A percentile compares a stretch with the other conserved stretches of the same genome.
These are phyloP conservation scores for Datnioides undecimradiatus DNA, from an alignment of 2,113 vertebrate species.

Conservation along the genomic window DNA sequence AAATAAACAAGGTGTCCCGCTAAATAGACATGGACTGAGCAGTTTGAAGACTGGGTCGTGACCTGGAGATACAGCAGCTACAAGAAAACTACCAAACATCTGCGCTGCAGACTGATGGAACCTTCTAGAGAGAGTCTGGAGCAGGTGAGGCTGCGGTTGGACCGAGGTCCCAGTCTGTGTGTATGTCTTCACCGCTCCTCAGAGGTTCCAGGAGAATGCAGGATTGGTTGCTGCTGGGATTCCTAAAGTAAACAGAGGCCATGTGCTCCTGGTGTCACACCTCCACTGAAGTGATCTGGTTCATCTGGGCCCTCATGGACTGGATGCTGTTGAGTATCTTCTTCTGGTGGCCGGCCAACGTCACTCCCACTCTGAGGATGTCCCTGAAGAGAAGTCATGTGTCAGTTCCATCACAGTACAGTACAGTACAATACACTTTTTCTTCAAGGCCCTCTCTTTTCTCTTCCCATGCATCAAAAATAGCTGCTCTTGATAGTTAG, in stretches of 20 bases:
- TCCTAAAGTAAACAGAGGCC: constrained; percentile 14
- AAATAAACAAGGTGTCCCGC: neutral
- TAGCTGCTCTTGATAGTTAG: neutral
- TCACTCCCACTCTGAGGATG: constrained; percentile 93
- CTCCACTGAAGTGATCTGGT: constrained; percentile 98
- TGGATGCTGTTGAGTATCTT: constrained; percentile 98
- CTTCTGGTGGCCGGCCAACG: constrained; percentile 97
- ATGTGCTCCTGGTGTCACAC: constrained; percentile 85
- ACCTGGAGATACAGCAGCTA: constrained; percentile 43
- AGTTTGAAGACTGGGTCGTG: neutral
- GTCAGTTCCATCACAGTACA: constrained; percentile 7
- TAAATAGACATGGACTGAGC: neutral
- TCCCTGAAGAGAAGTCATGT: constrained; percentile 84
- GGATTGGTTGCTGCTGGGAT: constrained; percentile 11
- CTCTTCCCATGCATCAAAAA: neutral
- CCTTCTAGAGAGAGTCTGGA: constrained; percentile 4
- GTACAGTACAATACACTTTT: neutral
- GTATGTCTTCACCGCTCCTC: constrained; percentile 22
- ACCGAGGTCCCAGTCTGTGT: constrained; percentile 43
- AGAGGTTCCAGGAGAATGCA: constrained; percentile 17
- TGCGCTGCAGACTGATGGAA: constrained; percentile 37
- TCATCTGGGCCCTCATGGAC: constrained; percentile 98
- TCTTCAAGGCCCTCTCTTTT: neutral
- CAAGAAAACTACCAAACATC: constrained; percentile 8
- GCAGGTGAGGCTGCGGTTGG: constrained; percentile 6